Evolutionary conservation across 2,888 invertebrate species (phyloP).

Genomic region (Drosophila meridionalis): DNA sequence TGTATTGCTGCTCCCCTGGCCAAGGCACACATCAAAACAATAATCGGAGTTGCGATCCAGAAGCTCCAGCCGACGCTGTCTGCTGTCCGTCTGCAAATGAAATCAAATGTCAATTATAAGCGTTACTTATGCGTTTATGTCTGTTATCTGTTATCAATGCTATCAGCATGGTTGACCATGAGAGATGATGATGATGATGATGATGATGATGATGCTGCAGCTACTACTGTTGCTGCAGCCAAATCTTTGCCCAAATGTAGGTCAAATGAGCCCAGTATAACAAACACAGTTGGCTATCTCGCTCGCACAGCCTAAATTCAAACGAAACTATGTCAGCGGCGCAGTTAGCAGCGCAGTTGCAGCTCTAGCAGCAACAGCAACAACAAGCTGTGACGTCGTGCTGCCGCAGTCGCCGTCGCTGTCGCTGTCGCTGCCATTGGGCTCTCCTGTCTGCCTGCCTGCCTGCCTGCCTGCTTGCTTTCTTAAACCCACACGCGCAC

Average conservation of each 20-base stretch:
- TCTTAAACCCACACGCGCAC: not conserved
- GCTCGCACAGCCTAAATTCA: conserved; percentile 52
- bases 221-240: conserved; percentile 15
- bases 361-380: conserved; percentile 32
- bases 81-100: conserved; percentile 45
- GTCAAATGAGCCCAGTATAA: conserved; percentile 35
- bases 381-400: conserved; percentile 40
- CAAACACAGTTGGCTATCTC: not conserved
- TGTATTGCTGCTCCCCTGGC: conserved; percentile 34
- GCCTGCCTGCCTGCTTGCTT: conserved; percentile 1
- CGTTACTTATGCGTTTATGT: not conserved
- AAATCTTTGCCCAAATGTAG: conserved; percentile 34
- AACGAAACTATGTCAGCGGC: conserved; percentile 72
- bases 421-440: conserved; percentile 5
- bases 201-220: not conserved
- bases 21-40: conserved; percentile 27
- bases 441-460: conserved; percentile 19
- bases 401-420: conserved; percentile 4
- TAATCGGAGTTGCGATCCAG: conserved; percentile 26
- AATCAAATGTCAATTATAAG: conserved; percentile 26
- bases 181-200: not conserved
- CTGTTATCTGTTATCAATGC: conserved; percentile 49
- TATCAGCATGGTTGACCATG: conserved; percentile 44
- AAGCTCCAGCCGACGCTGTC: conserved; percentile 47
- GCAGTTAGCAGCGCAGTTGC: conserved; percentile 20